phyloP scores from a whole-genome alignment of 2,888 invertebrate species.

The Philereme vetulata region DNA sequence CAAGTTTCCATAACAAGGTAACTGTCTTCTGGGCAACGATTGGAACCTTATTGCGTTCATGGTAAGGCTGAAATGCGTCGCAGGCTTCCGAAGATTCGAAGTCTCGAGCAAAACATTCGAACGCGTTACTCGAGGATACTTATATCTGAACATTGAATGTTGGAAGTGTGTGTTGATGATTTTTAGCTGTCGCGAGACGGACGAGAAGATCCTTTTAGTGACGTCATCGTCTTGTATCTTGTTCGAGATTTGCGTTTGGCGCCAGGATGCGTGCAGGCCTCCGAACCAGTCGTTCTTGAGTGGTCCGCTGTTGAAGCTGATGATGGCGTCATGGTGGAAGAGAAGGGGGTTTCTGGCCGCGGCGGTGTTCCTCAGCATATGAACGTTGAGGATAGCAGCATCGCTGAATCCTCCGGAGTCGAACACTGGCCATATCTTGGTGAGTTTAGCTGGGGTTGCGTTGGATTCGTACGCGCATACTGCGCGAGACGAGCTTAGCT shows the following conservation, averaged over 20 bases:
- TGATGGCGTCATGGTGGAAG: slow-evolving; percentile 46
- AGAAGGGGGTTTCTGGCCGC: slow-evolving; percentile 61
- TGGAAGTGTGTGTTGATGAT: slow-evolving; percentile 76
- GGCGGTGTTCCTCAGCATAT: slow-evolving; percentile 55
- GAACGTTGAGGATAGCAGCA: slow-evolving; percentile 56
- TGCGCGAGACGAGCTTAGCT: slow-evolving; percentile 62
- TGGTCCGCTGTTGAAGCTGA: slow-evolving; percentile 47
- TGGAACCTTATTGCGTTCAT: slow-evolving; percentile 73
- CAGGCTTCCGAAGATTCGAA: slow-evolving; percentile 57
- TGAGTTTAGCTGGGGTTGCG: slow-evolving; percentile 65
- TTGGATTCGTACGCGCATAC: slow-evolving; percentile 64
- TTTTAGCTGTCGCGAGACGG: slow-evolving; percentile 70
- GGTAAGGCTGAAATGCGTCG: slow-evolving; percentile 63
- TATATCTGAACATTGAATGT: slow-evolving; percentile 69
- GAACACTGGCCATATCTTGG: slow-evolving; percentile 79
- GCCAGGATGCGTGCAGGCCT: slow-evolving; percentile 66
- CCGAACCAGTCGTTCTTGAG: slow-evolving; percentile 60
- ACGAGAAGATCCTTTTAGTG: slow-evolving; percentile 68
- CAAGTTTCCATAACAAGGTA: slow-evolving; percentile 78
- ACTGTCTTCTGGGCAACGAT: slow-evolving; percentile 64
- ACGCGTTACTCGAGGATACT: slow-evolving; percentile 73
- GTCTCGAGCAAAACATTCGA: slow-evolving; percentile 73
- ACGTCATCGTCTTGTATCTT: slow-evolving; percentile 63
- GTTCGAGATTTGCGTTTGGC: slow-evolving; percentile 61
- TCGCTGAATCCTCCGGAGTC: slow-evolving; percentile 78